A percentile compares a stretch with the other conserved stretches of the same genome.
Evolutionary conservation across 2,888 invertebrate genomes (phyloP).

Genomic region (Cantharis flavilabris): DNA sequence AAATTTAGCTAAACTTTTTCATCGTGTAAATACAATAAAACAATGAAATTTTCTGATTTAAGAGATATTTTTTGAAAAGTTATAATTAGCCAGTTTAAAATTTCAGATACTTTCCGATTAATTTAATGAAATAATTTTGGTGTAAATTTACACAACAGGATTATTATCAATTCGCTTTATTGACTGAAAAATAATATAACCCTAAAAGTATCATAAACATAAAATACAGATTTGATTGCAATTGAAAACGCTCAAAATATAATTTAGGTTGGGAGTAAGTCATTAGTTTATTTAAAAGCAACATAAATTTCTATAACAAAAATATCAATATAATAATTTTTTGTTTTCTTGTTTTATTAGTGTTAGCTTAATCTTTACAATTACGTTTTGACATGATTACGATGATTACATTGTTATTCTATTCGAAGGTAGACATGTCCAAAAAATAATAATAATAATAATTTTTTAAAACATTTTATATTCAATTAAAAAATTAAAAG

Average conservation of each 20-base stretch:
- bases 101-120: background rate
- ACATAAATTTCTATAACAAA: background rate
- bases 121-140: background rate
- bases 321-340: too few species aligned
- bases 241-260: background rate
- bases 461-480: too few species aligned
- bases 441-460: background rate
- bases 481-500: background rate
- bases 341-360: too few species aligned
- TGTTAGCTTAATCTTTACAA: too few species aligned
- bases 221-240: background rate
- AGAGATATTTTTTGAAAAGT: background rate
- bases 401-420: background rate
- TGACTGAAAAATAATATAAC: background rate
- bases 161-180: background rate
- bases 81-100: background rate
- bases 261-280: background rate
- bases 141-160: background rate
- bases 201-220: background rate
- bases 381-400: background rate
- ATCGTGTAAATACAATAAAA: background rate
- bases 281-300: background rate
- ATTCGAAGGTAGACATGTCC: background rate
- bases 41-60: background rate
- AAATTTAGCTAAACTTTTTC: background rate